phyloP scores from a whole-genome alignment of 2,888 invertebrate species.

The Erebia palarica region DNA sequence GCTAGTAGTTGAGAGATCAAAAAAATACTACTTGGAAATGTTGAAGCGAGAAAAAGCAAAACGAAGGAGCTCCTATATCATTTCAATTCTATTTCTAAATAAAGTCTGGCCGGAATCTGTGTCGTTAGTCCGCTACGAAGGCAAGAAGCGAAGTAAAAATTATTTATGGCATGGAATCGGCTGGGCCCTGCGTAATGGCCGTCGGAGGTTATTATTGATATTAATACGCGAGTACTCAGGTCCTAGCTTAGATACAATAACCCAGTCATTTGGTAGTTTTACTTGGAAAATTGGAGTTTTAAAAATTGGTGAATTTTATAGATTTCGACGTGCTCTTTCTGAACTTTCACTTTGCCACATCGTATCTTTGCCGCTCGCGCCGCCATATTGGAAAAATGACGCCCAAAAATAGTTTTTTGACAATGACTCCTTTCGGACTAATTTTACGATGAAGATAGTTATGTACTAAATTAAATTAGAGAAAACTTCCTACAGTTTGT shows the following conservation, averaged over 20 bases:
- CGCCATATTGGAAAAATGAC: no score
- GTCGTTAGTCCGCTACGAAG: slow-evolving; percentile 32
- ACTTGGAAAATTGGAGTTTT: no score
- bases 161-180: slow-evolving; percentile 23
- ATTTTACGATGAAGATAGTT: no score
- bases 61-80: neutral
- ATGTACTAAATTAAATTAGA: no score
- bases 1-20: neutral
- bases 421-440: no score
- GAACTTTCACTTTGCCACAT: no score
- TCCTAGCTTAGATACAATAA: neutral
- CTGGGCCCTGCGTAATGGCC: neutral
- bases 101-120: slow-evolving; percentile 33
- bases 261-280: no score
- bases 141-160: slow-evolving; percentile 32
- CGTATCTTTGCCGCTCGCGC: no score
- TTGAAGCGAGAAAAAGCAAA: neutral
- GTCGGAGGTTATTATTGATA: neutral
- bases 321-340: no score
- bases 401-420: no score
- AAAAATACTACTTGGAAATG: neutral
- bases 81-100: slow-evolving; percentile 13
- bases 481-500: no score
- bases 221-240: neutral
- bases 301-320: no score